These are phyloP conservation scores for Eremophila alpestris DNA, from an alignment of 2,797 vertebrate species.

Conservation along the genomic window DNA sequence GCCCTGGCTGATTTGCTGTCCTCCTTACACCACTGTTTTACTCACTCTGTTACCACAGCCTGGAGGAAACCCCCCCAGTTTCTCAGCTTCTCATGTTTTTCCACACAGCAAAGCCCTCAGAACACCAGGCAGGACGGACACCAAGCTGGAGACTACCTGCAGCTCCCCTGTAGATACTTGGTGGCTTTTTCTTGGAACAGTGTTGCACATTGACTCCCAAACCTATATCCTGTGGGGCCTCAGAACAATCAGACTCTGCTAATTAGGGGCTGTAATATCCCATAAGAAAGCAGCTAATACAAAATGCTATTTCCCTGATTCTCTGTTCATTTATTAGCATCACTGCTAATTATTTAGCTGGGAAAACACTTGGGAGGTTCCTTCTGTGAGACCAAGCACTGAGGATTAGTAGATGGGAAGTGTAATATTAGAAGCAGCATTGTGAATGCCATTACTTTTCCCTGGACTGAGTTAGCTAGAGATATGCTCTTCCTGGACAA, in stretches of 20 bases:
- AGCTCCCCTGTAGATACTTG: neutral
- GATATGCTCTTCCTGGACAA: neutral
- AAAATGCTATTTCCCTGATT: neutral
- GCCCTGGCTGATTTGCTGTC: neutral
- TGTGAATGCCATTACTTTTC: conserved; percentile 25
- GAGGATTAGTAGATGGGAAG: neutral
- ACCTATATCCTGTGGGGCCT: neutral
- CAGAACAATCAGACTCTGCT: neutral
- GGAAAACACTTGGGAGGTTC: neutral
- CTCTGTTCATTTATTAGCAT: neutral
- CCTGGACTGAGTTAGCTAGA: neutral
- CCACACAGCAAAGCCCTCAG: neutral
- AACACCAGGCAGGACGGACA: neutral
- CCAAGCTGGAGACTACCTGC: neutral
- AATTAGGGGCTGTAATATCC: neutral
- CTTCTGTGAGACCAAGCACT: neutral
- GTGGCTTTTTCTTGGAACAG: neutral
- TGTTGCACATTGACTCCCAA: neutral
- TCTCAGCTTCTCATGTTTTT: neutral
- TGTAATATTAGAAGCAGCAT: conserved; percentile 10
- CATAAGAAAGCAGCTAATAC: neutral
- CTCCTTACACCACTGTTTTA: neutral
- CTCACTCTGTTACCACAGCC: neutral
- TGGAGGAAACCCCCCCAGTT: neutral
- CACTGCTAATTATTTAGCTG: neutral